phyloP scores from a whole-genome alignment of 2,113 vertebrate species.

The Plecturocebus donacophilus region DNA sequence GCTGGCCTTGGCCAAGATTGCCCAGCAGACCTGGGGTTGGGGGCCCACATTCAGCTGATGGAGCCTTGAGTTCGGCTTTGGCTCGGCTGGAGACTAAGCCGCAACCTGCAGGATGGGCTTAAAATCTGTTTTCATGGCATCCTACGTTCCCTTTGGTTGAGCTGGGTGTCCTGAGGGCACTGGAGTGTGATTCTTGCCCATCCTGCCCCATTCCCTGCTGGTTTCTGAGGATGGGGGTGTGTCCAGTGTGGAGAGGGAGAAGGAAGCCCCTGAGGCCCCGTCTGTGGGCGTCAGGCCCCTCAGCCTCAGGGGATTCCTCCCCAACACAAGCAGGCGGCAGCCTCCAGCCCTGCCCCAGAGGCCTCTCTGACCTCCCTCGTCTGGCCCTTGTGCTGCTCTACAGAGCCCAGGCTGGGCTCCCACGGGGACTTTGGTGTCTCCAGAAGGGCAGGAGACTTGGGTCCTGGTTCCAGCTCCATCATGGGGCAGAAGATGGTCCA shows the following conservation, averaged over 20 bases:
- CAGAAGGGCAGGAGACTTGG: not conserved
- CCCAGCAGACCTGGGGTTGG: not conserved
- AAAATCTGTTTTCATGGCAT: not conserved
- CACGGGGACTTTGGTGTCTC: fast-evolving
- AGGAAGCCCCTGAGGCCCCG: not conserved
- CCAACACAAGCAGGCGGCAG: not conserved
- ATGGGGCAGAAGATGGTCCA: not conserved
- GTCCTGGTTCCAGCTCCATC: not conserved
- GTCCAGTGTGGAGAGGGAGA: not conserved
- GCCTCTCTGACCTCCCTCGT: not conserved
- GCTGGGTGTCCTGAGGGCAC: fast-evolving
- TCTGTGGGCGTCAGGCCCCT: not conserved
- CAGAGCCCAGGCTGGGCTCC: not conserved
- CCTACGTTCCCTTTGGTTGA: not conserved
- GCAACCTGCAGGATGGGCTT: not conserved
- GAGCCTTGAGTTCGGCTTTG: not conserved
- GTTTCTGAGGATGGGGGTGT: not conserved
- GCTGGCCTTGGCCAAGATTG: not conserved
- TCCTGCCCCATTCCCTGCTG: too few species aligned
- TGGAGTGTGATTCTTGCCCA: too few species aligned
- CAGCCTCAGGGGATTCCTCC: not conserved
- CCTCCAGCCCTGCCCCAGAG: not conserved
- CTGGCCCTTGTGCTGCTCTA: not conserved
- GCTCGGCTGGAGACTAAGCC: not conserved
- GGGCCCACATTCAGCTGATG: not conserved